Percentiles rank a stretch among this genome's conserved stretches.
These are phyloP conservation scores for Panulirus ornatus DNA, from an alignment of 1,140 invertebrate species.

Conservation along the genomic window DNA sequence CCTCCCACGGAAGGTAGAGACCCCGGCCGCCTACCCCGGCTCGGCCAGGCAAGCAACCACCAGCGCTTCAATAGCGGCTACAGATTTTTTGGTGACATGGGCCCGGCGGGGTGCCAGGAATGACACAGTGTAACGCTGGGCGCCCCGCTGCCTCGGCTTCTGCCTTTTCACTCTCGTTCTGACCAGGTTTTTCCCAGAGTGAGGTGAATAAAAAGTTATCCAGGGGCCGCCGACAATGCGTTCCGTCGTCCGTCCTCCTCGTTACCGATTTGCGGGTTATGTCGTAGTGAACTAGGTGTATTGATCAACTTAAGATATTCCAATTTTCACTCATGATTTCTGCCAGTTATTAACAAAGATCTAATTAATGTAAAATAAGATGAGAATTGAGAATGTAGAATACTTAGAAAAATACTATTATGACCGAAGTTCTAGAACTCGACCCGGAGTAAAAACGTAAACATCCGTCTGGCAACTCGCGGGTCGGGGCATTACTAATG, in stretches of 20 bases:
- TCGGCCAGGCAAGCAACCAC: slow-evolving; percentile 10
- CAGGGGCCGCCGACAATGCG: slow-evolving; percentile 41
- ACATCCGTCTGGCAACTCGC: background rate
- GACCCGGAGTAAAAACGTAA: background rate
- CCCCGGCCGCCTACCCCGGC: too few species aligned
- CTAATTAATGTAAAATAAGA: too few species aligned
- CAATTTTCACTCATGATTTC: too few species aligned
- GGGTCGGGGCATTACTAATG: slow-evolving; percentile 24
- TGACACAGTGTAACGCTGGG: slow-evolving; percentile 55
- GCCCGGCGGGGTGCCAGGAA: slow-evolving; percentile 46
- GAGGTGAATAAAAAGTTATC: slow-evolving; percentile 43
- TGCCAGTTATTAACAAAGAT: too few species aligned
- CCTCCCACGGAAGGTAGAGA: background rate
- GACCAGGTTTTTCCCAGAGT: slow-evolving; percentile 61
- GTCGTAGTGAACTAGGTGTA: slow-evolving; percentile 3
- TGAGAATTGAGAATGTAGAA: too few species aligned
- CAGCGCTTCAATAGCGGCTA: slow-evolving; percentile 29
- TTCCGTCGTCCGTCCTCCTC: slow-evolving; percentile 44
- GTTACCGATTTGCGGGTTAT: slow-evolving; percentile 54
- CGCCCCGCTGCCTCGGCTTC: slow-evolving; percentile 64
- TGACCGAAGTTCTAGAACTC: too few species aligned
- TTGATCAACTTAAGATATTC: too few species aligned
- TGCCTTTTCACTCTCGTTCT: slow-evolving; percentile 66
- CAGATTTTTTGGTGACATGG: slow-evolving; percentile 66
- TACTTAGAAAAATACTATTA: too few species aligned